phyloP scores from a whole-genome alignment of 2,113 vertebrate species.

The Ailuropoda melanoleuca region DNA sequence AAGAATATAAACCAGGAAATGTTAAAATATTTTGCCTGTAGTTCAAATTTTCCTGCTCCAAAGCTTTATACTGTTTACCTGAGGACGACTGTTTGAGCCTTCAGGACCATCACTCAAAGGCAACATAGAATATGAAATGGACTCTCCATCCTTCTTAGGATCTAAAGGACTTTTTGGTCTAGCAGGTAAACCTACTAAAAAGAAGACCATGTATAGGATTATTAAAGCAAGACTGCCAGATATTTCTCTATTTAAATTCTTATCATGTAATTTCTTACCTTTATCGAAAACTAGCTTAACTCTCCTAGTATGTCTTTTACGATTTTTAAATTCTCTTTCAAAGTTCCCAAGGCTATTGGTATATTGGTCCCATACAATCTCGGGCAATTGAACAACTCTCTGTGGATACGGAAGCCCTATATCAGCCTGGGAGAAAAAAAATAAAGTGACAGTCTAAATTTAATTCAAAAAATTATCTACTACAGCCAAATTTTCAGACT shows the following conservation, averaged over 20 bases:
- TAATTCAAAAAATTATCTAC: slow-evolving; percentile 50
- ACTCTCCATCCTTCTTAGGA: slow-evolving; percentile 93
- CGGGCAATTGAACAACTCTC: slow-evolving; percentile 97
- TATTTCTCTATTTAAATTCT: slow-evolving; percentile 28
- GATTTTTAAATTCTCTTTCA: slow-evolving; percentile 95
- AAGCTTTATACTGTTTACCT: slow-evolving; percentile 83
- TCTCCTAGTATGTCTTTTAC: slow-evolving; percentile 94
- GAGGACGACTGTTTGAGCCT: slow-evolving; percentile 88
- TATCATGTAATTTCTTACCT: slow-evolving; percentile 83
- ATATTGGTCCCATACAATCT: slow-evolving; percentile 98
- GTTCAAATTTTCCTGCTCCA: slow-evolving; percentile 13
- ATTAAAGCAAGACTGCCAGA: slow-evolving; percentile 13
- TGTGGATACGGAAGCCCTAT: slow-evolving; percentile 95
- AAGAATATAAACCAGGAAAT: slow-evolving; percentile 7
- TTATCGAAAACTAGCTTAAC: slow-evolving; percentile 97
- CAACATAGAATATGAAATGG: slow-evolving; percentile 92
- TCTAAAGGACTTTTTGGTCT: slow-evolving; percentile 97
- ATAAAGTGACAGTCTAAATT: not conserved
- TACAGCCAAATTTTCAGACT: not conserved
- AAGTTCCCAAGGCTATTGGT: slow-evolving; percentile 96
- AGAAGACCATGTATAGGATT: slow-evolving; percentile 63
- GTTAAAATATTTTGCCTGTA: not conserved
- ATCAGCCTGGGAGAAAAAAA: slow-evolving; percentile 86
- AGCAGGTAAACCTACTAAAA: slow-evolving; percentile 91
- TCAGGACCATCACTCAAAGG: slow-evolving; percentile 95